Evolutionary conservation across 1,140 invertebrate species (phyloP).

Genomic region (Leptoteleia sp.): DNA sequence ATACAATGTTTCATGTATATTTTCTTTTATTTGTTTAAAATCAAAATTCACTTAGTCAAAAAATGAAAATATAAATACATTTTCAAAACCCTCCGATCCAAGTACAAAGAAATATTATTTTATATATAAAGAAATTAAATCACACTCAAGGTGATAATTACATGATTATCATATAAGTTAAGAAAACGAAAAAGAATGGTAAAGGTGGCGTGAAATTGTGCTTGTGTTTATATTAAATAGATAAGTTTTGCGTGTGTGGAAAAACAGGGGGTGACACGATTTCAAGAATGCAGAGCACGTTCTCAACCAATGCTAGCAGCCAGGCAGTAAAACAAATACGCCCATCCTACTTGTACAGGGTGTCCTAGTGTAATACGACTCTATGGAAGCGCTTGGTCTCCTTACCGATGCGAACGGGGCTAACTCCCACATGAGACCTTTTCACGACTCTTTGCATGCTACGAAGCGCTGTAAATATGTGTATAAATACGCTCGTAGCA

Average conservation of each 20-base stretch:
- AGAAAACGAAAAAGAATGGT: constrained; percentile 1
- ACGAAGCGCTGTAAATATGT: constrained; percentile 49
- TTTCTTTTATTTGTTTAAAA: no score
- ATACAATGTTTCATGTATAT: no score
- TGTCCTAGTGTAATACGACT: constrained; percentile 73
- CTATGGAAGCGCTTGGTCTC: constrained; percentile 66
- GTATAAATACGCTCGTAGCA: constrained; percentile 63
- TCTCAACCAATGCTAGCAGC: constrained; percentile 80
- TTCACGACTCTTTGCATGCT: constrained; percentile 63
- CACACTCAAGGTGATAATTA: not conserved
- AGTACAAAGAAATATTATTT: no score
- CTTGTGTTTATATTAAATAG: constrained; percentile 55
- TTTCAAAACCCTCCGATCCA: no score
- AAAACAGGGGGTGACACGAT: constrained; percentile 78
- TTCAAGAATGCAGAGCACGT: constrained; percentile 81
- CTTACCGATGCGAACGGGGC: constrained; percentile 71
- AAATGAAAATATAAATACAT: no score
- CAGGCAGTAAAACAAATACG: constrained; percentile 82
- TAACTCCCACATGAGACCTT: constrained; percentile 71
- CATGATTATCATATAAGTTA: not conserved
- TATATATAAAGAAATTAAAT: no score
- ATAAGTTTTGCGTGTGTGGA: constrained; percentile 47
- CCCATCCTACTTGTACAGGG: constrained; percentile 73
- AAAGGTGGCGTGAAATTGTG: constrained; percentile 46
- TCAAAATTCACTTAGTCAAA: no score